Evolutionary conservation across 2,797 vertebrate genomes (phyloP).

Genomic region (Epinephelus awoara): DNA sequence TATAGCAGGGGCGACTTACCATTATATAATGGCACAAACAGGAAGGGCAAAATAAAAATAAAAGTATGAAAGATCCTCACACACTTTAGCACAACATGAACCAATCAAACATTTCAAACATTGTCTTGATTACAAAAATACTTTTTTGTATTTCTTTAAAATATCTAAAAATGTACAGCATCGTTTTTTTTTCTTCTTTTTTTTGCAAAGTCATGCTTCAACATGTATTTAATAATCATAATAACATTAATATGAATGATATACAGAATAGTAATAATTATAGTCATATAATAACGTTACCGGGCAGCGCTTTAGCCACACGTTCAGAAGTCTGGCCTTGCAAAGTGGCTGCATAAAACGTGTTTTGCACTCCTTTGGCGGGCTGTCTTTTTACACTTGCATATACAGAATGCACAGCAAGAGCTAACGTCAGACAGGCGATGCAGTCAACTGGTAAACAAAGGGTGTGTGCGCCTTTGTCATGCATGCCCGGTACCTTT

Average conservation of each 20-base stretch:
- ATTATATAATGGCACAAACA: constrained; percentile 60
- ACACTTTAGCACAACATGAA: constrained; percentile 69
- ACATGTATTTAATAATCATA: constrained; percentile 83
- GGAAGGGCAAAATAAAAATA: constrained; percentile 4
- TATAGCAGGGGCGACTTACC: constrained; percentile 58
- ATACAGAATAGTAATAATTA: constrained; percentile 85
- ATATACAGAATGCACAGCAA: constrained; percentile 52
- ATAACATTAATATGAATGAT: constrained; percentile 86
- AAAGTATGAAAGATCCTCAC: constrained; percentile 67
- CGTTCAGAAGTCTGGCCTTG: constrained; percentile 55
- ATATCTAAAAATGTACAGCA: constrained; percentile 89
- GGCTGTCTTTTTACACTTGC: constrained; percentile 33
- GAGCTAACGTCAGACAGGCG: constrained; percentile 21
- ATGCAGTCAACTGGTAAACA: constrained; percentile 36
- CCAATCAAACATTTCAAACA: constrained; percentile 80
- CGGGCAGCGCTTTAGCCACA: constrained; percentile 74
- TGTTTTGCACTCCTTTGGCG: constrained; percentile 36
- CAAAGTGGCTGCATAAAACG: constrained; percentile 56
- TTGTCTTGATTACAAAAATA: constrained; percentile 89
- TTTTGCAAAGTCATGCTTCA: constrained; percentile 85
- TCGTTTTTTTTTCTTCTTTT: constrained; percentile 64
- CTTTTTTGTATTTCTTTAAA: constrained; percentile 87
- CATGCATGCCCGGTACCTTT: constrained; percentile 56
- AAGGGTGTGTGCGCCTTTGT: constrained; percentile 36
- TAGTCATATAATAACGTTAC: constrained; percentile 80